phyloP scores from a whole-genome alignment of 2,888 invertebrate genomes.

The Machimus rusticus region DNA sequence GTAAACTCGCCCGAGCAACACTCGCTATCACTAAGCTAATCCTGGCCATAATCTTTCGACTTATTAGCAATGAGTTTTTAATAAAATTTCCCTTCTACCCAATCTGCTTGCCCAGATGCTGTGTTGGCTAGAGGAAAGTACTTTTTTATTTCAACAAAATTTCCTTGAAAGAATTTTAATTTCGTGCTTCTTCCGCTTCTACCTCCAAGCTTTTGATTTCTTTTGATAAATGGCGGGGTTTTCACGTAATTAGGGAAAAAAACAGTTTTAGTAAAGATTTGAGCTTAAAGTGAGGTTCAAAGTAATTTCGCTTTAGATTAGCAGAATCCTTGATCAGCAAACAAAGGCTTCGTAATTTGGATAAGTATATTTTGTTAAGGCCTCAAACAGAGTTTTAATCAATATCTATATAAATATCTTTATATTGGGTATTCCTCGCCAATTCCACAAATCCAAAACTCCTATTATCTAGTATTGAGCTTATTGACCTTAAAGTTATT shows the following conservation, averaged over 20 bases:
- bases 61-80: neutral
- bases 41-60: neutral
- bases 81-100: neutral
- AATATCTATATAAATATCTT: neutral
- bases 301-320: neutral
- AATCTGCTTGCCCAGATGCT: neutral
- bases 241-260: neutral
- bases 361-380: neutral
- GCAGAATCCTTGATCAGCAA: neutral
- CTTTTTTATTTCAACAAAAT: neutral
- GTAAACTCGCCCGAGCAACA: neutral
- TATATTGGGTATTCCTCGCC: neutral
- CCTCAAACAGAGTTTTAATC: neutral
- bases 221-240: neutral
- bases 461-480: too few species aligned
- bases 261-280: neutral
- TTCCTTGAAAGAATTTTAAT: conserved; percentile 1
- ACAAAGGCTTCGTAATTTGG: neutral
- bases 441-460: too few species aligned
- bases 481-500: too few species aligned
- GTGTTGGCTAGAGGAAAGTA: neutral
- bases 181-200: neutral
- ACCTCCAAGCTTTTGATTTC: neutral
- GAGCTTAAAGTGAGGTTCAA: neutral
- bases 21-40: neutral